Base-by-base conservation (phyloP, 2,888 invertebrate genomes). In the Tetranychus piercei region DNA sequence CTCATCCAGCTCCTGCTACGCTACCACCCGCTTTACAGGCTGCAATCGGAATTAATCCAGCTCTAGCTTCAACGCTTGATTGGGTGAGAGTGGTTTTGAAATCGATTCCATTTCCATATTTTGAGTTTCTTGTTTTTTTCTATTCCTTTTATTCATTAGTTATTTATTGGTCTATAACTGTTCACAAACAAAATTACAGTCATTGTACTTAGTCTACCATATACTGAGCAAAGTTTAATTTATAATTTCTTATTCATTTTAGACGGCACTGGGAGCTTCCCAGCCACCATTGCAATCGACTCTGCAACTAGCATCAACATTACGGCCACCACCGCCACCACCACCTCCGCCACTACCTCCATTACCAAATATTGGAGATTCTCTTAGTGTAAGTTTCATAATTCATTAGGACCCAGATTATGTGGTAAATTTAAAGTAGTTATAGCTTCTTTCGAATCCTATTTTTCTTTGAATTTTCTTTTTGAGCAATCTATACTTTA, bases 261-360 rank as follows among this genome's bases (percentile, higher is more conserved):
- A 55, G 55, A 55, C 55, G 9, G 55, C 15, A 15, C 55, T 55
- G 55, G 55, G 55, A 55, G 9, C 9, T 15, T 55, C 55, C 7
- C 55, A 55, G 15, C 55, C 55, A 15, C 55, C 55, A 15, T 15
- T 55, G 9, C 55, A 55, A 15, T 55, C 55, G 6, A 55, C 55
- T 55, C 55, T 55, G 3, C 34, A 34, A 34, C 34, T 34, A 9
- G 69, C n/a, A n/a, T 23, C 20, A 69, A 20, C 69, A 69, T 69
- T 69, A 23, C 69, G 11, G 11, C 69, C 20, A 69, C 69, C 20
- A 7, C 69, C 69, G n/a, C 69, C 69, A 4, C 69, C 69, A 11
- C 69, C 69, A 23, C 69, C 69, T 69, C 69, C 69, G n/a, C 69
- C 69, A 3, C 11, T 23, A 18, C 69, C 69, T 23, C 69, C 69